Evolutionary conservation across 2,888 invertebrate species (phyloP).

Genomic region (Tiliacea aurago): DNA sequence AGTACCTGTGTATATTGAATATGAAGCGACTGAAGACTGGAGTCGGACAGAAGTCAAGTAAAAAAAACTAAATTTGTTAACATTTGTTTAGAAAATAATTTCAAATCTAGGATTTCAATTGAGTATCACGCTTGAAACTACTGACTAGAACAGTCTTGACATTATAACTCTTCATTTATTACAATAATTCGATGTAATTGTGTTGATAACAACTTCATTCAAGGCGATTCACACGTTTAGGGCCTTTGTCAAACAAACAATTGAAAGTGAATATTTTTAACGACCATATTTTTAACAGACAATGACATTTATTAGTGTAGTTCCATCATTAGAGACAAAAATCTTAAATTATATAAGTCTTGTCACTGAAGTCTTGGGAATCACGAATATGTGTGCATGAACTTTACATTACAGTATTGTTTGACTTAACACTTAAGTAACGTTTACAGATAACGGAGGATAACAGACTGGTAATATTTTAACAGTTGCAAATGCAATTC

Average conservation of each 20-base stretch:
- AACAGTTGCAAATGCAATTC: constrained; percentile 38
- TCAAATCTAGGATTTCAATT: neutral
- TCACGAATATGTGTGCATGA: constrained; percentile 30
- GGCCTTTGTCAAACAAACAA: constrained; percentile 74
- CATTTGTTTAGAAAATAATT: neutral
- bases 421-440: constrained; percentile 41
- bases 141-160: constrained; percentile 50
- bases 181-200: constrained; percentile 63
- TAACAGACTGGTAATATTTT: constrained; percentile 22
- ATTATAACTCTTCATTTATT: constrained; percentile 58
- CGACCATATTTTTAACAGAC: constrained; percentile 59
- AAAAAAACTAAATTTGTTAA: neutral
- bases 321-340: constrained; percentile 59
- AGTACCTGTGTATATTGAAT: no score
- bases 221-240: constrained; percentile 80
- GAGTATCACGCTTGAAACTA: constrained; percentile 15
- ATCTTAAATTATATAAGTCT: constrained; percentile 59
- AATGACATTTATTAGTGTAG: constrained; percentile 61
- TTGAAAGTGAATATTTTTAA: constrained; percentile 66
- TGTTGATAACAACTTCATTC: constrained; percentile 66
- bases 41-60: no score
- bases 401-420: constrained; percentile 39
- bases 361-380: constrained; percentile 48
- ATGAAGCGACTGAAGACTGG: no score
- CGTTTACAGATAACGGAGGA: constrained; percentile 37